Conservation (phyloP, 2,797 vertebrate genomes). For the Pelobates cultripes region DNA sequence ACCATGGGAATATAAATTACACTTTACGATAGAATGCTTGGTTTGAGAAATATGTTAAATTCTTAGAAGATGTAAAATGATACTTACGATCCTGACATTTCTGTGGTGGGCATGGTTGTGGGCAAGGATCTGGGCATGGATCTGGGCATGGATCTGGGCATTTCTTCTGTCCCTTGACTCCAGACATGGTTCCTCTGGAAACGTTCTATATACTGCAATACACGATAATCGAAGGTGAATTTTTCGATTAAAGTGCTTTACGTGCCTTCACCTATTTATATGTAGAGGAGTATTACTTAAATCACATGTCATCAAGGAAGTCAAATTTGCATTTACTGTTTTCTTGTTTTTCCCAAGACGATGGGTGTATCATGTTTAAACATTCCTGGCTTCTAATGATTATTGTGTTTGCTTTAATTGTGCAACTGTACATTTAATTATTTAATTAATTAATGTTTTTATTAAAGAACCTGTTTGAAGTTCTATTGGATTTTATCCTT, state of each 20-base stretch:
- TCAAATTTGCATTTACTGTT: not conserved
- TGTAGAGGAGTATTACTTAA: no score
- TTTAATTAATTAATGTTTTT: no score
- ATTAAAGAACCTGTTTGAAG: no score
- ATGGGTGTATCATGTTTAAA: not conserved
- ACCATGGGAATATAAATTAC: no score
- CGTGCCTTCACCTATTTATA: not conserved
- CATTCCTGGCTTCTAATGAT: not conserved
- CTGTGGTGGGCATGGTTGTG: not conserved
- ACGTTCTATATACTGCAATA: not conserved
- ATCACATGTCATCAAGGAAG: not conserved
- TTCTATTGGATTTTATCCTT: no score
- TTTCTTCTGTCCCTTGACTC: not conserved
- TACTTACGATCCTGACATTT: slow-evolving; percentile 25
- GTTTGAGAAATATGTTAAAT: no score
- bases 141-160: slow-evolving; percentile 15
- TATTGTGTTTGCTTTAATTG: no score
- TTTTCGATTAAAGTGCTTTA: not conserved
- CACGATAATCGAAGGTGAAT: not conserved
- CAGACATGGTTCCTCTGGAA: not conserved
- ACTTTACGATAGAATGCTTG: no score
- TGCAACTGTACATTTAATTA: no score
- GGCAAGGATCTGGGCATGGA: slow-evolving; percentile 3
- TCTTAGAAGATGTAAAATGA: no score
- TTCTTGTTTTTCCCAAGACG: not conserved